phyloP scores from a whole-genome alignment of 2,888 invertebrate genomes.

The Apotomis turbidana region DNA sequence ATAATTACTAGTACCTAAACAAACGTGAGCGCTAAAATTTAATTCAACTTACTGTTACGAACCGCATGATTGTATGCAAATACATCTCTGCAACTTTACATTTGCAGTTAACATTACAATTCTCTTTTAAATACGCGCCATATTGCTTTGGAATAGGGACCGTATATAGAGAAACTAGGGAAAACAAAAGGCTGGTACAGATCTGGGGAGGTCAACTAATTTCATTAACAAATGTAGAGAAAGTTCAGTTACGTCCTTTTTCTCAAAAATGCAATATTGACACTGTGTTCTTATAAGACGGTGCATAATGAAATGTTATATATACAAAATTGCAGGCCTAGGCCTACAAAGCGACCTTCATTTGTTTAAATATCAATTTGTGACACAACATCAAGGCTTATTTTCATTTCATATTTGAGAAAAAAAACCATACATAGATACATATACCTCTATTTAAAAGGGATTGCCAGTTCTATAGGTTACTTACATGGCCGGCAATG shows the following conservation, averaged over 20 bases:
- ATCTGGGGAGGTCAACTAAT: conserved; percentile 41
- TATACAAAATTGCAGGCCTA: too few relatives aligned
- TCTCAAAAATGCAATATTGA: neutral
- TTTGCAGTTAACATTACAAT: conserved; percentile 1
- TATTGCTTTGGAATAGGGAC: neutral
- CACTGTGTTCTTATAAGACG: neutral
- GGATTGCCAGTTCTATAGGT: too few relatives aligned
- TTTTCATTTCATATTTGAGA: too few relatives aligned
- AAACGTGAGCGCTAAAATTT: conserved; percentile 9
- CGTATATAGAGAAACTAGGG: neutral
- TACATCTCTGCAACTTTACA: conserved; percentile 8
- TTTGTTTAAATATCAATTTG: too few relatives aligned
- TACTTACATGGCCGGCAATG: too few relatives aligned
- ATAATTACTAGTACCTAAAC: conserved; percentile 2
- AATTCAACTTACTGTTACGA: conserved; percentile 32
- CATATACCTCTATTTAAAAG: too few relatives aligned
- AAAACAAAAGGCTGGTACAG: neutral
- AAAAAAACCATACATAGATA: too few relatives aligned
- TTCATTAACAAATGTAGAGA: conserved; percentile 46
- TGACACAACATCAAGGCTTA: too few relatives aligned
- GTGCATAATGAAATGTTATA: too few relatives aligned
- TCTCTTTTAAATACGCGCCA: neutral
- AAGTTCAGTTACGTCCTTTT: conserved; percentile 39
- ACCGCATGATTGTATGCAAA: conserved; percentile 36
- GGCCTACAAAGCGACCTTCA: too few relatives aligned